Evolutionary conservation across 2,888 invertebrate species (phyloP).

Genomic region (Nymphalis c-album): DNA sequence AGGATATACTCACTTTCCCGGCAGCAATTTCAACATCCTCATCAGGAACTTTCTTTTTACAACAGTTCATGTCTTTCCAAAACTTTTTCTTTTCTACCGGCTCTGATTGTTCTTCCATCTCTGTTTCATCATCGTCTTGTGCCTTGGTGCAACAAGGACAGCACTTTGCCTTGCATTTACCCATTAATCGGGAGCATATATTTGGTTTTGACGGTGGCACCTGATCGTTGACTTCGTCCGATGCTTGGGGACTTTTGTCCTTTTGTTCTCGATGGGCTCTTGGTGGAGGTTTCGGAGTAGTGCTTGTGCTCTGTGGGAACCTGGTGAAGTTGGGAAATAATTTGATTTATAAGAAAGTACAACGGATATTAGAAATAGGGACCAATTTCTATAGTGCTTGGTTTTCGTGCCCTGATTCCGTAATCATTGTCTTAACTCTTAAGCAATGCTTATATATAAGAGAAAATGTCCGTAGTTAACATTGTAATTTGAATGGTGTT

Average conservation of each 20-base stretch:
- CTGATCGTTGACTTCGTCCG: constrained; percentile 28
- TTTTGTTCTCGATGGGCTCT: constrained; percentile 57
- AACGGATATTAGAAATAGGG: too few species aligned
- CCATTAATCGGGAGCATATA: constrained; percentile 65
- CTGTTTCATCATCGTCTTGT: constrained; percentile 43
- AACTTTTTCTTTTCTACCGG: constrained; percentile 52
- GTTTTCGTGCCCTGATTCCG: too few species aligned
- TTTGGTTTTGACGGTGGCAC: constrained; percentile 55
- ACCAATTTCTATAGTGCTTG: too few species aligned
- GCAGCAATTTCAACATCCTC: constrained; percentile 68
- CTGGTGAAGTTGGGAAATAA: constrained; percentile 45
- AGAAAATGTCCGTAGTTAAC: too few species aligned
- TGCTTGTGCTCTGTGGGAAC: constrained; percentile 75
- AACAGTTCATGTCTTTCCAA: constrained; percentile 65
- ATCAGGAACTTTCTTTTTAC: constrained; percentile 64
- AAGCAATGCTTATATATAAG: too few species aligned
- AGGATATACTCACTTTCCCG: constrained; percentile 62
- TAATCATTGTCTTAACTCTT: background rate
- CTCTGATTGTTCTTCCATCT: constrained; percentile 37
- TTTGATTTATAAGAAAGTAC: background rate
- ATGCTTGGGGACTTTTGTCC: constrained; percentile 45
- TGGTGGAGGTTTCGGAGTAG: constrained; percentile 72
- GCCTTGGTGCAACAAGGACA: constrained; percentile 75
- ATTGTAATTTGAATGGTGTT: too few species aligned
- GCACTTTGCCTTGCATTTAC: constrained; percentile 70